phyloP scores from a whole-genome alignment of 2,888 invertebrate genomes.

The Stenchaetothrips biformis region DNA sequence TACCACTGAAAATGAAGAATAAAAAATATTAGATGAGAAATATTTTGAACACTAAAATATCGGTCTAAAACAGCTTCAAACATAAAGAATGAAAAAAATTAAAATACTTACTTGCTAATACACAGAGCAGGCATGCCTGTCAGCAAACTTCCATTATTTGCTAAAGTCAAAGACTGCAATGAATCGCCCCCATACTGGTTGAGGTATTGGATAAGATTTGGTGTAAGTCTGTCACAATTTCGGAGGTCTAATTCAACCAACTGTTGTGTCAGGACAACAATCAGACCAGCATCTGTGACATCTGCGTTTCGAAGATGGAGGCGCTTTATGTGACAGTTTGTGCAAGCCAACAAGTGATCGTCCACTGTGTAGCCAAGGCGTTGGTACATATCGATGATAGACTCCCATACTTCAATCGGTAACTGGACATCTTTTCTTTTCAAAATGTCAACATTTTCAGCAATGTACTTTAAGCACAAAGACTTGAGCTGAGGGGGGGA shows the following conservation, averaged over 20 bases:
- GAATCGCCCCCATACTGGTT: slow-evolving; percentile 61
- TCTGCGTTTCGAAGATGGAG: slow-evolving; percentile 66
- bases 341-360: background rate
- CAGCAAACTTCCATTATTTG: slow-evolving; percentile 59
- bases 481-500: slow-evolving; percentile 4
- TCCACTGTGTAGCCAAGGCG: background rate
- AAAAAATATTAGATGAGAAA: slow-evolving; percentile 28
- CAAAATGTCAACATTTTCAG: slow-evolving; percentile 15
- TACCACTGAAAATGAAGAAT: slow-evolving; percentile 30
- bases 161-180: slow-evolving; percentile 65
- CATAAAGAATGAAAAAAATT: slow-evolving; percentile 30
- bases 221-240: slow-evolving; percentile 65
- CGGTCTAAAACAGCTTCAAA: background rate
- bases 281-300: slow-evolving; percentile 66
- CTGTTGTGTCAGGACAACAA: slow-evolving; percentile 66
- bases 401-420: slow-evolving; percentile 14
- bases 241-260: slow-evolving; percentile 68
- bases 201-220: slow-evolving; percentile 59
- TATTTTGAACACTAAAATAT: slow-evolving; percentile 28
- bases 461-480: slow-evolving; percentile 3
- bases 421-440: slow-evolving; percentile 7
- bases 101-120: background rate
- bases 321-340: slow-evolving; percentile 49
- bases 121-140: slow-evolving; percentile 45
- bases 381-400: slow-evolving; percentile 10